Conservation (phyloP, 2,797 vertebrate species). For the Micropoecilia bifurca region DNA sequence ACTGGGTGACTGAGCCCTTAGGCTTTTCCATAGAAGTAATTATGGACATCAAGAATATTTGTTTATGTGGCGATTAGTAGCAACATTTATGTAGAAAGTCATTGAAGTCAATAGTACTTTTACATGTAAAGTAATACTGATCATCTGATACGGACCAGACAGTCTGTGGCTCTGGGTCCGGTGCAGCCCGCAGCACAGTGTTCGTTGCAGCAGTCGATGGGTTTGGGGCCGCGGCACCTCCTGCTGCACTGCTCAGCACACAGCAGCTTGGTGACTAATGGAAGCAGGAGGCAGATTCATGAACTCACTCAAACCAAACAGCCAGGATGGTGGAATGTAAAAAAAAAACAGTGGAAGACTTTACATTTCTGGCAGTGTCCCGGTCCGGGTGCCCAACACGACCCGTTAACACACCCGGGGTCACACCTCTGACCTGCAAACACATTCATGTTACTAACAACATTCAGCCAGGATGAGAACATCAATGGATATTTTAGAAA, state of each 20-base stretch:
- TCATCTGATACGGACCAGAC: constrained; percentile 83
- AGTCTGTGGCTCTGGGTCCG: constrained; percentile 88
- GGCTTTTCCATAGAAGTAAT: not conserved
- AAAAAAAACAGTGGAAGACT: not conserved
- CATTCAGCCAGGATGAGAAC: not conserved
- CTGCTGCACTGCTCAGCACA: constrained; percentile 92
- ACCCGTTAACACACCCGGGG: constrained; percentile 80
- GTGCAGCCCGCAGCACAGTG: constrained; percentile 93
- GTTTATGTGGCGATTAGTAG: not conserved
- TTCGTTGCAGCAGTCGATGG: constrained; percentile 91
- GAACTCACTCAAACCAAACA: not conserved
- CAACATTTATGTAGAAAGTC: not conserved
- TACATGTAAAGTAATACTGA: not conserved
- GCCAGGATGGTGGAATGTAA: not conserved
- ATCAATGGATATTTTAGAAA: no score
- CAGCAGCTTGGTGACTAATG: constrained; percentile 86
- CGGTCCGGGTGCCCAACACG: constrained; percentile 89
- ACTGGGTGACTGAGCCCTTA: not conserved
- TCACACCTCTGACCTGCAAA: constrained; percentile 87
- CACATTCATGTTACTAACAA: constrained; percentile 18
- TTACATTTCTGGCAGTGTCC: constrained; percentile 93
- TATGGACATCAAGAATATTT: not conserved
- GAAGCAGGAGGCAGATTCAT: not conserved
- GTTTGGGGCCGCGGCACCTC: constrained; percentile 87
- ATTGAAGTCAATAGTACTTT: not conserved